These are phyloP conservation scores for Oxyura jamaicensis DNA, from an alignment of 2,113 vertebrate species.

Conservation along the genomic window DNA sequence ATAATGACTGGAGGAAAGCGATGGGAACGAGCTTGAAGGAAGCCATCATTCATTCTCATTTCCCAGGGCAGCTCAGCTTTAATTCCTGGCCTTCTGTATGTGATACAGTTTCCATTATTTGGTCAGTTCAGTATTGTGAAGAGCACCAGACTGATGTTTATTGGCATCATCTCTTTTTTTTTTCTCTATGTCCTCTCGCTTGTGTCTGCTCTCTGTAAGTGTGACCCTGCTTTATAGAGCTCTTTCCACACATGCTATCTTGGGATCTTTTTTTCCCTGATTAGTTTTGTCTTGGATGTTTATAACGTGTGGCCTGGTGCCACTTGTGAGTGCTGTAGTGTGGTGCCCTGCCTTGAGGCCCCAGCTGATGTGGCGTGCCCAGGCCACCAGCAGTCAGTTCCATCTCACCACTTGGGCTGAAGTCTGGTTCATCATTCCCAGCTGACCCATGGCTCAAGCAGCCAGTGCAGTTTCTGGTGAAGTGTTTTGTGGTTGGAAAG, in stretches of 20 bases:
- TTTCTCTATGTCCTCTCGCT: background rate
- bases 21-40: background rate
- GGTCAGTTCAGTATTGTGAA: background rate
- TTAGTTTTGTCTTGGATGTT: background rate
- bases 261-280: background rate
- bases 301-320: background rate
- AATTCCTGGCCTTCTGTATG: background rate
- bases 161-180: background rate
- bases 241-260: background rate
- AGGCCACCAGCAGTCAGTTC: background rate
- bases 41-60: background rate
- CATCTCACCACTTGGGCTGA: fast-evolving
- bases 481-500: background rate
- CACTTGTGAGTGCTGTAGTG: background rate
- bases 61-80: background rate
- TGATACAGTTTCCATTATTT: background rate
- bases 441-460: background rate
- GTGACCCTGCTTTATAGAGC: background rate
- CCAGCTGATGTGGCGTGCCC: background rate
- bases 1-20: fast-evolving
- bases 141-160: background rate
- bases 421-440: background rate
- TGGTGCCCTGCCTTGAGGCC: background rate
- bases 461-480: background rate
- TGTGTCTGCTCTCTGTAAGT: background rate